Evolutionary conservation across 2,113 vertebrate genomes (phyloP).

Genomic region (Etheostoma spectabile): DNA sequence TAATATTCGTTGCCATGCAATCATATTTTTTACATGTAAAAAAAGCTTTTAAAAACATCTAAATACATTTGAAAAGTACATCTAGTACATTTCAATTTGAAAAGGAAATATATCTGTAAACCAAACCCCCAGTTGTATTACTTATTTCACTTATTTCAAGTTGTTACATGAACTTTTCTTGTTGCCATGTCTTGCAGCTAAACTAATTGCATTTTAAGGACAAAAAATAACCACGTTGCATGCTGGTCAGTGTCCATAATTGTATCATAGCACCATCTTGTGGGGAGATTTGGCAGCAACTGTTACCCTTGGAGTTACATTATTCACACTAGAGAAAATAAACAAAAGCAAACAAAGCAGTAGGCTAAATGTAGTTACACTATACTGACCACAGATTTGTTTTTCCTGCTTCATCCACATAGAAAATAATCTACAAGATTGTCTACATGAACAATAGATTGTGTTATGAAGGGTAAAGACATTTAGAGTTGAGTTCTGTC

Average conservation of each 20-base stretch:
- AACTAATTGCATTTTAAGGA: constrained; percentile 32
- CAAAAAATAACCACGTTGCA: not conserved
- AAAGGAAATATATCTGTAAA: not conserved
- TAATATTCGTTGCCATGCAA: constrained; percentile 14
- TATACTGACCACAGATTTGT: not conserved
- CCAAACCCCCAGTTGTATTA: not conserved
- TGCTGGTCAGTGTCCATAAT: constrained; percentile 1
- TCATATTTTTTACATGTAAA: not conserved
- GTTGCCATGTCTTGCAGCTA: constrained; percentile 10
- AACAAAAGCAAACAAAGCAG: not conserved
- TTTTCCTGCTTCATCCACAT: constrained; percentile 2
- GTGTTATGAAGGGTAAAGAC: not conserved
- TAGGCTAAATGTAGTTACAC: not conserved
- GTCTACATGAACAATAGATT: constrained; percentile 4
- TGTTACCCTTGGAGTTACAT: not conserved
- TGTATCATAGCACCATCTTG: constrained; percentile 66
- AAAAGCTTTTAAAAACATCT: constrained; percentile 6
- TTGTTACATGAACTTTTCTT: not conserved
- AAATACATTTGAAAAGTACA: not conserved
- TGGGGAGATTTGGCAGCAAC: constrained; percentile 54
- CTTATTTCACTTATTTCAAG: not conserved
- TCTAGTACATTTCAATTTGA: not conserved
- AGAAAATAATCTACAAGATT: constrained; percentile 22
- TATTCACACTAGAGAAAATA: not conserved
- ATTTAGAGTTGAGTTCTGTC: constrained; percentile 70